These are phyloP conservation scores for Delia radicum DNA, from an alignment of 1,140 invertebrate species.

Conservation along the genomic window DNA sequence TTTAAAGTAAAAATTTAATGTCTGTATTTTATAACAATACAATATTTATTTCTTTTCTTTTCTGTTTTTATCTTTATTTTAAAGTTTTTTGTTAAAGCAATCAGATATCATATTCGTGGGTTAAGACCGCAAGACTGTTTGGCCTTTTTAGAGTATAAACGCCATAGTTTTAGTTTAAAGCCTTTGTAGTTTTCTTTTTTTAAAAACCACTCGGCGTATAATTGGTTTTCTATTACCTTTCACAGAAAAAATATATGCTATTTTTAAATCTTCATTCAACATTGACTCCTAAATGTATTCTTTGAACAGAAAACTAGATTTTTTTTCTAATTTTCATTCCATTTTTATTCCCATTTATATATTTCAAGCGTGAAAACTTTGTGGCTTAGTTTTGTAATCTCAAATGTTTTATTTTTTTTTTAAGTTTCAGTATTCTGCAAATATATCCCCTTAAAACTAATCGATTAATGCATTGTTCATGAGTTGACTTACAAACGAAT, in stretches of 20 bases:
- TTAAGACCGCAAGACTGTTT: no score
- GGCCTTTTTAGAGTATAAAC: neutral
- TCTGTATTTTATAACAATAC: no score
- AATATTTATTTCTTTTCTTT: no score
- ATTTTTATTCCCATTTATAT: neutral
- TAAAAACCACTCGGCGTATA: neutral
- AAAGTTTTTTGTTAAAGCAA: no score
- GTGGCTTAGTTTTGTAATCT: neutral
- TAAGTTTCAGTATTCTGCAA: no score
- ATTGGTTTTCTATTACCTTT: neutral
- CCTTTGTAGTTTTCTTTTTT: neutral
- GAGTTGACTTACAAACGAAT: neutral
- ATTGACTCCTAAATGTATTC: neutral
- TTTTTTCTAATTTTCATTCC: no score
- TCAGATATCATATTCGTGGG: no score
- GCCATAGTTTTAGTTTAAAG: neutral
- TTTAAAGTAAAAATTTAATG: no score
- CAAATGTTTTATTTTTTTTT: neutral
- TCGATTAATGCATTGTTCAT: slow-evolving; percentile 4
- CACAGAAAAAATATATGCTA: neutral
- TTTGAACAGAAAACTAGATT: neutral
- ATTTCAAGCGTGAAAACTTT: neutral
- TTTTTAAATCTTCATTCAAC: neutral
- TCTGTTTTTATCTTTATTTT: no score
- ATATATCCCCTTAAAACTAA: neutral